phyloP scores from a whole-genome alignment of 30 jellyfish, hydroid and myxozoan species.

The Morbakka virulenta region DNA sequence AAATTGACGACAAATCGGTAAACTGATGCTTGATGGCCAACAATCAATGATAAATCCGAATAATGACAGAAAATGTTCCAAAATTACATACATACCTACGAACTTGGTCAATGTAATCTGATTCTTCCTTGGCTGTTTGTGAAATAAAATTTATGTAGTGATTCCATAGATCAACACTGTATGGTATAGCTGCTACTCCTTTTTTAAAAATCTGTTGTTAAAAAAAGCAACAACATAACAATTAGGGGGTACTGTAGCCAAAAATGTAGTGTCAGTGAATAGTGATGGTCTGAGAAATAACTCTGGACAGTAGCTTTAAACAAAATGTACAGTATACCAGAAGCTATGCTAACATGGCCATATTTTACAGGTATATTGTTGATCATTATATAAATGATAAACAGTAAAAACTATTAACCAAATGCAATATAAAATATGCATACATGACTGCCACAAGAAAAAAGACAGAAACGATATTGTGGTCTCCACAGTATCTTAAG shows the following conservation, averaged over 20 bases:
- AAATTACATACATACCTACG: conserved; percentile 39
- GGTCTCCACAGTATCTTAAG: too few species aligned
- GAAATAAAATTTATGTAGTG: conserved; percentile 71
- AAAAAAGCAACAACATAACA: neutral
- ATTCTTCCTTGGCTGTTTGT: conserved; percentile 50
- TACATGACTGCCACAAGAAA: too few species aligned
- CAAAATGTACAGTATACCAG: too few species aligned
- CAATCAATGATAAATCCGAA: neutral
- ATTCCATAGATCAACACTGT: conserved; percentile 86
- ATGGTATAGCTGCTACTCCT: conserved; percentile 83
- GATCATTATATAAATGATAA: too few species aligned
- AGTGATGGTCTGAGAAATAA: too few species aligned
- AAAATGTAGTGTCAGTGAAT: neutral
- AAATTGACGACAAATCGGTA: neutral
- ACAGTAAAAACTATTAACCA: too few species aligned
- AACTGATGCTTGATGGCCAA: neutral
- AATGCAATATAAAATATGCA: too few species aligned
- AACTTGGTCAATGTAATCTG: conserved; percentile 29
- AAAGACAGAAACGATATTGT: too few species aligned
- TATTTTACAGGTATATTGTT: too few species aligned
- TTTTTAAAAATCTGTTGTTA: conserved; percentile 72
- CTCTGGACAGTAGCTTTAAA: too few species aligned
- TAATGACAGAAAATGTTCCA: neutral
- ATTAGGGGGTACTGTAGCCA: neutral
- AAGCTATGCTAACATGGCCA: too few species aligned